Conservation (phyloP, 2,888 invertebrate genomes). For the Megalurothrips usitatus region DNA sequence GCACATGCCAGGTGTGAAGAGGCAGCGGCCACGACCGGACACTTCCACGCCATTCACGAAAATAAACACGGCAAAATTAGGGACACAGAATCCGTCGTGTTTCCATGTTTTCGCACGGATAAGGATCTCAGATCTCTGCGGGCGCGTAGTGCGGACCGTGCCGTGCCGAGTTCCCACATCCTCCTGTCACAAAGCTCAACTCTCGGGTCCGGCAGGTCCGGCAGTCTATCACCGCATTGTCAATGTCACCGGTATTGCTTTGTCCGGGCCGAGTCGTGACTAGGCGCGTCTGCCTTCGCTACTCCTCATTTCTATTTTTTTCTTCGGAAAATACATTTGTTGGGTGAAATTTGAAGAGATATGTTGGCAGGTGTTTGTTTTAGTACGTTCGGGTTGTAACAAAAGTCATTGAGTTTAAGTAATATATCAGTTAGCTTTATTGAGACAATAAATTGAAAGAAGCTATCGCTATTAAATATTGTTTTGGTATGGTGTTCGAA, state of each 20-base stretch:
- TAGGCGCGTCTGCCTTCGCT: not conserved
- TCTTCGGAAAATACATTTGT: too few species aligned
- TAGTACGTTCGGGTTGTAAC: too few species aligned
- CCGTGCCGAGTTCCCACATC: too few species aligned
- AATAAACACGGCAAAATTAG: not conserved
- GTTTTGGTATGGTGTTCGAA: conserved; percentile 15
- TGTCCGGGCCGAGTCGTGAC: not conserved
- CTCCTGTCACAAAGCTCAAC: too few species aligned
- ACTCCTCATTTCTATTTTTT: not conserved
- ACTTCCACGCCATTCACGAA: not conserved
- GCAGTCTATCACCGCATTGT: too few species aligned
- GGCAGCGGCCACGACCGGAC: too few species aligned
- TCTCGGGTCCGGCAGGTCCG: too few species aligned
- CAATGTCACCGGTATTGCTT: too few species aligned
- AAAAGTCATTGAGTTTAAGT: too few species aligned
- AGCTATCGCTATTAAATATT: not conserved
- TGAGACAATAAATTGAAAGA: conserved; percentile 3
- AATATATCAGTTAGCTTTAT: conserved; percentile 2
- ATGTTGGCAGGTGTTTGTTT: too few species aligned
- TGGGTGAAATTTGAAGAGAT: too few species aligned
- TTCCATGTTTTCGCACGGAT: not conserved
- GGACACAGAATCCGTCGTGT: conserved; percentile 6
- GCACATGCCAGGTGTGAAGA: too few species aligned
- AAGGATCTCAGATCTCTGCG: not conserved
- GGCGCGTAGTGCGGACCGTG: not conserved